Evolutionary conservation across 2,113 vertebrate genomes (phyloP), one percentile per base, ranked within the genome.

Genomic region (Rhombomys opimus): DNA sequence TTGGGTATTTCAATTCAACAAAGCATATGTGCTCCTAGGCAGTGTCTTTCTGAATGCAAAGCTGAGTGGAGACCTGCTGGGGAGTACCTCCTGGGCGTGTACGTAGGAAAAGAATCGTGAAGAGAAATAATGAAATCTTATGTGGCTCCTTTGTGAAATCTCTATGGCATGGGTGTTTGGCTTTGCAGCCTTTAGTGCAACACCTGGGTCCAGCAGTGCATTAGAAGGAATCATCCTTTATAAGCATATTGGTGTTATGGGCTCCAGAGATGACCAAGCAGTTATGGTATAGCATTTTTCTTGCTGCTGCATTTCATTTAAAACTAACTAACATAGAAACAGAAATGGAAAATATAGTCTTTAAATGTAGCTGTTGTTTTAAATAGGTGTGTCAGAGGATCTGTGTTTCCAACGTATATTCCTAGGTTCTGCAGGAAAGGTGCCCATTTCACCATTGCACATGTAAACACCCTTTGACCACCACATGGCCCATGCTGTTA

Each of bases 31-130:
- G 41, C 77, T 72, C 77, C 76, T 59, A 1, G 52, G 15, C 1
- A 9, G 6, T 14, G 17, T 32, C 59, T 6, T 72, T 15, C 20
- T 0, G 35, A 59, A 52, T 1, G 2, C 30, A 14, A 23, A 46
- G 30, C 30, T 7, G 1, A 18, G 22, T 6, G 12, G 52, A 70
- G 52, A 25, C 41, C n/a, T 30, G 3, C 17, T 38, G 32, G 25
- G 25, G n/a, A 15, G 4, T 0, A 11, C 20, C 7, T 13, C 46
- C 35, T 84, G 18, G 11, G 13, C 5, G 9, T 27, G 17, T 65
- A 0, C 2, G 1, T 13, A 30, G n/a, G 57, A 50, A 27, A 13
- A 35, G 20, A 18, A 87, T 35, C 14, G 3, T 0, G 11, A 6
- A 2, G 22, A 17, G 35, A 7, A 0, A 9, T 10, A 3, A 1